Percentiles rank a stretch among this genome's conserved stretches.
These are phyloP conservation scores for Semibalanus balanoides DNA, from an alignment of 1,140 invertebrate genomes.

Conservation along the genomic window DNA sequence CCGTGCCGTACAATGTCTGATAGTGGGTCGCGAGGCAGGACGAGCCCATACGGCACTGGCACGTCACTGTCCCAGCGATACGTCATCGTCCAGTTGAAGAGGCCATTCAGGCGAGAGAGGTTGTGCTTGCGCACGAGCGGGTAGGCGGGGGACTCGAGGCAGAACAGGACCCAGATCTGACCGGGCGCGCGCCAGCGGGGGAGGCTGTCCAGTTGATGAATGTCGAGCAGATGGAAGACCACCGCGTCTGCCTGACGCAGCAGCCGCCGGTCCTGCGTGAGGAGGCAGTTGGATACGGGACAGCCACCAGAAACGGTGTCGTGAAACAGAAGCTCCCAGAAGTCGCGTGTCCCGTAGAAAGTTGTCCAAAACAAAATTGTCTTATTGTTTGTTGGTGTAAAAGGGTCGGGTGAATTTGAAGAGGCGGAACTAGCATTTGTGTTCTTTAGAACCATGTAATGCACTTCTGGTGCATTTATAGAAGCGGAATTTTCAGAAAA, in stretches of 20 bases:
- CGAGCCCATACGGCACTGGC: conserved; percentile 29
- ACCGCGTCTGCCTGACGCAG: conserved; percentile 6
- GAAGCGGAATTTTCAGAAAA: too few relatives aligned
- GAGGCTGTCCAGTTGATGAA: not conserved
- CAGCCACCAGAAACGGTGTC: not conserved
- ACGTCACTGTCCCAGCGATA: conserved; percentile 30
- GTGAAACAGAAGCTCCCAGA: not conserved
- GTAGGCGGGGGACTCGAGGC: not conserved
- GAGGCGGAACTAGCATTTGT: too few relatives aligned
- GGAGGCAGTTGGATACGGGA: not conserved
- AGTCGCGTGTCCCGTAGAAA: not conserved
- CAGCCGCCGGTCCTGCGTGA: not conserved
- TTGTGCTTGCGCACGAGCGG: too few relatives aligned
- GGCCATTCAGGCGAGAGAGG: conserved; percentile 11
- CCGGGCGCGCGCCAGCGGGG: not conserved
- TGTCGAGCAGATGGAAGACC: conserved; percentile 3
- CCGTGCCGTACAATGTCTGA: not conserved
- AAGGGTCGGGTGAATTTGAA: too few relatives aligned
- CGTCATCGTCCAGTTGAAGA: conserved; percentile 37
- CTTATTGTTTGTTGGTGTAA: not conserved
- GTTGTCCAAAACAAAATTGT: conserved; percentile 9
- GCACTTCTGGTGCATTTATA: too few relatives aligned
- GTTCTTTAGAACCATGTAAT: too few relatives aligned
- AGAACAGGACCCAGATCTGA: not conserved
- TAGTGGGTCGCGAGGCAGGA: conserved; percentile 8